phyloP scores from a whole-genome alignment of 2,113 vertebrate species.

The Syrrhaptes paradoxus region DNA sequence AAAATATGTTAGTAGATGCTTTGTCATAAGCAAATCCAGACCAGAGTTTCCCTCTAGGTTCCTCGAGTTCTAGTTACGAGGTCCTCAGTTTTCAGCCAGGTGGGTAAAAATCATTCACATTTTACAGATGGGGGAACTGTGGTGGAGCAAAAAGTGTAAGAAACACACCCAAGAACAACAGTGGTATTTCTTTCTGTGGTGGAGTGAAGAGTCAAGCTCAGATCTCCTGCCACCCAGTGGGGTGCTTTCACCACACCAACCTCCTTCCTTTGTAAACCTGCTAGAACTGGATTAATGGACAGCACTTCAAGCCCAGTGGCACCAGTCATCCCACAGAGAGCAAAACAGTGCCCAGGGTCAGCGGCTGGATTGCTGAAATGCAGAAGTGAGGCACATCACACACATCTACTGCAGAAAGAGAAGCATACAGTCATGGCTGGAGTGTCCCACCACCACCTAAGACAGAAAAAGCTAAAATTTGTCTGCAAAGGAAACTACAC shows the following conservation, averaged over 20 bases:
- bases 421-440: background rate
- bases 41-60: conserved; percentile 19
- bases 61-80: conserved; percentile 28
- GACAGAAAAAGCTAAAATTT: background rate
- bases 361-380: background rate
- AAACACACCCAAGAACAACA: background rate
- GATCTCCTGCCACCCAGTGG: conserved; percentile 27
- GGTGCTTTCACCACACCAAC: background rate
- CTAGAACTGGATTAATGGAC: background rate
- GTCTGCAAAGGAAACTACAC: background rate
- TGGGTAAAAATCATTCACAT: conserved; percentile 46
- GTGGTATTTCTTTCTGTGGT: background rate
- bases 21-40: conserved; percentile 40
- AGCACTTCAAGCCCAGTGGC: background rate
- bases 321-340: conserved; percentile 7
- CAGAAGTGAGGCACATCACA: background rate
- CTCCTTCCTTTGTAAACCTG: background rate
- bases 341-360: background rate
- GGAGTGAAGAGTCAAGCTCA: background rate
- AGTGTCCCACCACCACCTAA: background rate
- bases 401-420: background rate
- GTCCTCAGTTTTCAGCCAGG: conserved; percentile 45
- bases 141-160: conserved; percentile 9
- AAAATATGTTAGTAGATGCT: conserved; percentile 27
- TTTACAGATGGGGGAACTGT: conserved; percentile 21